Evolutionary conservation across 2,113 vertebrate genomes (phyloP).

Genomic region (Eptesicus fuscus): DNA sequence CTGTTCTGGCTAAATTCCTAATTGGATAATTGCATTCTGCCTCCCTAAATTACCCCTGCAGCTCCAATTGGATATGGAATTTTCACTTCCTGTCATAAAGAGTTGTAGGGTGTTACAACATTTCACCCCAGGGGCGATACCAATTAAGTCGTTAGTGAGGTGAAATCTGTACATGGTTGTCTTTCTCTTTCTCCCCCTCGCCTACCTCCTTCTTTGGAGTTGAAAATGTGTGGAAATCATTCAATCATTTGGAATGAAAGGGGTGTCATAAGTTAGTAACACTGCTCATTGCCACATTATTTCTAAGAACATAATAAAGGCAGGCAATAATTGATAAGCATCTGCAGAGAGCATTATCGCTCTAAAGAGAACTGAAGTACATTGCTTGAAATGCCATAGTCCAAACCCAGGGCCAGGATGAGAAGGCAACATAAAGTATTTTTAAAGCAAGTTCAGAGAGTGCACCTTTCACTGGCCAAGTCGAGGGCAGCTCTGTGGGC

Average conservation of each 20-base stretch:
- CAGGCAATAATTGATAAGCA: conserved; percentile 30
- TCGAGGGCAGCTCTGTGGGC: background rate
- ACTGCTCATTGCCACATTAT: background rate
- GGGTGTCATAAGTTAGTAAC: conserved; percentile 44
- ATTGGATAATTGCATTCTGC: conserved; percentile 78
- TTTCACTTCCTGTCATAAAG: conserved; percentile 78
- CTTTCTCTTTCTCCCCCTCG: conserved; percentile 27
- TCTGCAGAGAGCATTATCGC: background rate
- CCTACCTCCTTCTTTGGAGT: background rate
- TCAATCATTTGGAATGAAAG: conserved; percentile 24
- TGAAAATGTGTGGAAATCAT: conserved; percentile 30
- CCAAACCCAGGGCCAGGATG: background rate
- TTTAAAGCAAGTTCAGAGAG: background rate
- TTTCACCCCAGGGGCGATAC: conserved; percentile 72
- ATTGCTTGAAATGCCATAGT: background rate
- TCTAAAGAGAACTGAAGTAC: background rate
- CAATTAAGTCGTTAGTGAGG: conserved; percentile 74
- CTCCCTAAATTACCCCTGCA: conserved; percentile 74
- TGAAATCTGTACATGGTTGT: conserved; percentile 59
- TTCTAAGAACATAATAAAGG: conserved; percentile 11
- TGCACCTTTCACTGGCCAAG: background rate
- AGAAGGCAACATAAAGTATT: background rate
- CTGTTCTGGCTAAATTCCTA: conserved; percentile 79
- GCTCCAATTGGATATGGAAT: conserved; percentile 78
- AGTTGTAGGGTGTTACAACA: conserved; percentile 73